These are phyloP conservation scores for Epinephelus awoara DNA, from an alignment of 2,797 vertebrate species.

Conservation along the genomic window DNA sequence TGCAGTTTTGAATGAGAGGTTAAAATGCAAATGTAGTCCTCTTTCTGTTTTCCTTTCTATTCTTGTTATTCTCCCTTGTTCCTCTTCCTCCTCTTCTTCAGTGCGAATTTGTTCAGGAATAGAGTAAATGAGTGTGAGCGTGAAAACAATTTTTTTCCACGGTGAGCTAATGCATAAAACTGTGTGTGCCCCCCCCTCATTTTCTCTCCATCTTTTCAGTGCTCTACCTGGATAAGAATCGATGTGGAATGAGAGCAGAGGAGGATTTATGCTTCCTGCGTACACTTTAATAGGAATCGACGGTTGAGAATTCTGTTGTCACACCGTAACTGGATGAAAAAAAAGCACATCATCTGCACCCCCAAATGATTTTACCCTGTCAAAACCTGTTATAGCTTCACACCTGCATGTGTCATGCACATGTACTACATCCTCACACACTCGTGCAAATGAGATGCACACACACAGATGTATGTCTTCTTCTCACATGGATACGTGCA, in stretches of 20 bases:
- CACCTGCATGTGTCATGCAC: slow-evolving; percentile 50
- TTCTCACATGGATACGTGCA: slow-evolving; percentile 10
- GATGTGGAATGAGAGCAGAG: slow-evolving; percentile 57
- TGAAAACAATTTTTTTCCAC: slow-evolving; percentile 47
- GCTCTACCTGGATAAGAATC: slow-evolving; percentile 57
- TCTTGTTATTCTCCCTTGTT: slow-evolving; percentile 44
- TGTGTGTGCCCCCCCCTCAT: background rate
- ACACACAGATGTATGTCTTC: background rate
- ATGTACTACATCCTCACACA: slow-evolving; percentile 24
- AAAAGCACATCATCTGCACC: slow-evolving; percentile 71
- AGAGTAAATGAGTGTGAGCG: slow-evolving; percentile 63
- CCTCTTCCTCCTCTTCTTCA: slow-evolving; percentile 42
- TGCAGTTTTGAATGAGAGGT: slow-evolving; percentile 77
- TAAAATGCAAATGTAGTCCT: slow-evolving; percentile 67
- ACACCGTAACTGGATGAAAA: slow-evolving; percentile 63
- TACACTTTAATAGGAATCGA: slow-evolving; percentile 71
- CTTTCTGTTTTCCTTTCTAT: slow-evolving; percentile 59
- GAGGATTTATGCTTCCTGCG: slow-evolving; percentile 55
- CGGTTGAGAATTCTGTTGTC: slow-evolving; percentile 67
- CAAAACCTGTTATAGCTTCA: slow-evolving; percentile 71
- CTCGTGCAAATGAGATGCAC: slow-evolving; percentile 34
- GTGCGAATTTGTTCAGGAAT: slow-evolving; percentile 38
- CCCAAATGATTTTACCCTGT: slow-evolving; percentile 71
- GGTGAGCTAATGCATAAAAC: slow-evolving; percentile 56
- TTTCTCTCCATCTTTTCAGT: slow-evolving; percentile 42